phyloP scores from a whole-genome alignment of 2,113 vertebrate genomes.

The Xiphias gladius region DNA sequence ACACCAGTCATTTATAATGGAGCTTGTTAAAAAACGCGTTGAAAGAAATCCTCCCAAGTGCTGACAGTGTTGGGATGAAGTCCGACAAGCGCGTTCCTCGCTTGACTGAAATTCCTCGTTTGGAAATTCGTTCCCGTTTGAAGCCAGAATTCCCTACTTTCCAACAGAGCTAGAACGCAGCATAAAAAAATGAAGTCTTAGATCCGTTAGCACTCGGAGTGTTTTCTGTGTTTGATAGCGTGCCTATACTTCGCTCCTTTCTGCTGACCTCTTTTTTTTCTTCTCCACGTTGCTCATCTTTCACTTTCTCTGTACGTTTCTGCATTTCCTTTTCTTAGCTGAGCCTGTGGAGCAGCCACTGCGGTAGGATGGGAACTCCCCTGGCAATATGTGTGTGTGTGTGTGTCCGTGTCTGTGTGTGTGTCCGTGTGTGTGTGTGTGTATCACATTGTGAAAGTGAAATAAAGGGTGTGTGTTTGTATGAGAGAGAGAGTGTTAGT shows the following conservation, averaged over 20 bases:
- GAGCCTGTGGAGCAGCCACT: conserved; percentile 96
- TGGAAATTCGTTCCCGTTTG: conserved; percentile 46
- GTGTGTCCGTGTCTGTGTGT: conserved; percentile 58
- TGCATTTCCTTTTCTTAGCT: conserved; percentile 88
- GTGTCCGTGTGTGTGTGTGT: conserved; percentile 30
- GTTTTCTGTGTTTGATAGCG: conserved; percentile 61
- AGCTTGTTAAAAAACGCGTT: too few relatives aligned
- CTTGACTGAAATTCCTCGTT: conserved; percentile 16
- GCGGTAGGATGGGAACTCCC: conserved; percentile 92
- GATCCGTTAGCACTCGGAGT: conserved; percentile 36
- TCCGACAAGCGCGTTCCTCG: background rate
- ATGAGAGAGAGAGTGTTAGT: conserved; percentile 13
- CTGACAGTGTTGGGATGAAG: conserved; percentile 2
- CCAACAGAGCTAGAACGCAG: conserved; percentile 60
- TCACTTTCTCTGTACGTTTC: conserved; percentile 87
- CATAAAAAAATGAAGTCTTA: conserved; percentile 35
- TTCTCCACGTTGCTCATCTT: conserved; percentile 78
- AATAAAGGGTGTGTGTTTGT: conserved; percentile 36
- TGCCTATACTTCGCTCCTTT: conserved; percentile 67
- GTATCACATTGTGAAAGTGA: conserved; percentile 53
- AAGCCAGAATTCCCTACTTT: conserved; percentile 59
- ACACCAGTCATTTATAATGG: background rate
- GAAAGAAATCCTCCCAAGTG: background rate
- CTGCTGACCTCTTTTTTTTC: conserved; percentile 70
- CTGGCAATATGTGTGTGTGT: conserved; percentile 68